Percentiles rank a stretch among this genome's conserved stretches.
These are phyloP conservation scores for Lampropteryx suffumata DNA, from an alignment of 2,888 invertebrate species.

Conservation along the genomic window DNA sequence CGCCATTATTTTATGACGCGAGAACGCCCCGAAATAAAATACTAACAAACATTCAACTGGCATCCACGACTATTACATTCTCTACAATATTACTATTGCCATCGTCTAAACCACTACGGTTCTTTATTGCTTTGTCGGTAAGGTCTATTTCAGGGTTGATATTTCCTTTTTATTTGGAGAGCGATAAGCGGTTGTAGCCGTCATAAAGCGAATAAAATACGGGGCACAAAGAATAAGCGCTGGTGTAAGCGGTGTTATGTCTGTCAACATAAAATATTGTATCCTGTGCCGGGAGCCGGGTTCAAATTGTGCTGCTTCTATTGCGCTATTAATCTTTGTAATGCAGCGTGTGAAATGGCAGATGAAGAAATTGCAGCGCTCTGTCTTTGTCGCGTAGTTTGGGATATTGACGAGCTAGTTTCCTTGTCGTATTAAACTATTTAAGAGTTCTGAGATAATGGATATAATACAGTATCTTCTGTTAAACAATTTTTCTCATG, in stretches of 20 bases:
- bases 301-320: conserved; percentile 76
- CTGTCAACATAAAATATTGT: conserved; percentile 83
- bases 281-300: conserved; percentile 73
- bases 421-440: neutral
- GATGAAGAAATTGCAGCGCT: conserved; percentile 65
- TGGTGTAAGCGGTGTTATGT: conserved; percentile 81
- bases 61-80: conserved; percentile 79
- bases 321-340: conserved; percentile 76
- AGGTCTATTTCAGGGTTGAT: conserved; percentile 40
- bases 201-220: conserved; percentile 83
- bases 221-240: conserved; percentile 82
- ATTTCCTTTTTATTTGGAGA: conserved; percentile 31
- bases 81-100: conserved; percentile 42
- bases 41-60: conserved; percentile 81
- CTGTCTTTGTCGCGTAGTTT: conserved; percentile 47
- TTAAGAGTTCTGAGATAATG: too few species aligned
- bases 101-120: conserved; percentile 15
- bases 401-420: conserved; percentile 28
- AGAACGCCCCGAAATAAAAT: conserved; percentile 82
- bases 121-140: conserved; percentile 37
- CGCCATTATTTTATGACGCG: conserved; percentile 81
- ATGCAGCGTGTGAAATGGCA: conserved; percentile 71
- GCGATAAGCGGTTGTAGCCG: conserved; percentile 57
- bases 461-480: too few species aligned
- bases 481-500: too few species aligned